phyloP scores from a whole-genome alignment of 2,113 vertebrate species.

The Gymnorhina tibicen region DNA sequence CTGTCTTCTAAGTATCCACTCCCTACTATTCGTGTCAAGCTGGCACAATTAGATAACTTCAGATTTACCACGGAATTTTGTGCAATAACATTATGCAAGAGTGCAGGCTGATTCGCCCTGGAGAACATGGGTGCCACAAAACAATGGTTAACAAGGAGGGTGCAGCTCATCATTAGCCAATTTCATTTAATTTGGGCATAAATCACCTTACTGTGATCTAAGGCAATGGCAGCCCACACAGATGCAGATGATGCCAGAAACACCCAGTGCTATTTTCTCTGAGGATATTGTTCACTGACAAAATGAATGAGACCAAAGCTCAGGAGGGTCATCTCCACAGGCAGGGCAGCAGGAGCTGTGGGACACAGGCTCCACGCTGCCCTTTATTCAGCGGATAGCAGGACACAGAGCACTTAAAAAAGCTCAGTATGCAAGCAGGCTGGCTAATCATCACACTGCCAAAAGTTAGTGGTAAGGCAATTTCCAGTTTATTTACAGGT shows the following conservation, averaged over 20 bases:
- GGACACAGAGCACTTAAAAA: neutral
- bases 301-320: neutral
- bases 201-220: neutral
- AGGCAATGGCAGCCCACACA: neutral
- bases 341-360: neutral
- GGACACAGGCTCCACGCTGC: neutral
- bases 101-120: neutral
- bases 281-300: neutral
- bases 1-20: neutral
- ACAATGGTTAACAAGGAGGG: neutral
- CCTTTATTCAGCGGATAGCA: neutral
- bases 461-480: neutral
- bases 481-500: neutral
- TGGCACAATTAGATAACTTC: neutral
- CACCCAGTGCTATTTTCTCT: neutral
- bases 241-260: neutral
- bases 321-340: neutral
- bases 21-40: neutral
- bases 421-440: neutral
- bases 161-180: neutral
- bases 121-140: neutral
- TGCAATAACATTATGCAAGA: neutral
- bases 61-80: neutral
- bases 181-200: neutral
- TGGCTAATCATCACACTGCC: neutral